Conservation (phyloP, 1,140 invertebrate species). For the Diachasmimorpha longicaudata region DNA sequence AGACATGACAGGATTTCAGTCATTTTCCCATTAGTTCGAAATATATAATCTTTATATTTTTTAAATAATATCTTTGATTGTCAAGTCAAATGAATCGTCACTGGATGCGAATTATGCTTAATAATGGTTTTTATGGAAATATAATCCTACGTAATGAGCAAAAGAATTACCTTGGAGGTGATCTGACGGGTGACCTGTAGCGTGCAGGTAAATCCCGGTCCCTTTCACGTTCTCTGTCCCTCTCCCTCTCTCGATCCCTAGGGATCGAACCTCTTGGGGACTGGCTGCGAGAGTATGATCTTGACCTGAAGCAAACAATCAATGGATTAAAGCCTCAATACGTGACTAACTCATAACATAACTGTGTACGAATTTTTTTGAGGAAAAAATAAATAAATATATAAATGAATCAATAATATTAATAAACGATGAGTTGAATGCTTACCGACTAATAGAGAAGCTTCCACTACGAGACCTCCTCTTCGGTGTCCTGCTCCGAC, state of each 20-base stretch:
- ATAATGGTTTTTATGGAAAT: too few species aligned
- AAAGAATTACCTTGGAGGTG: conserved; percentile 60
- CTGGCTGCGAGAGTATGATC: conserved; percentile 59
- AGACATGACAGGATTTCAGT: too few species aligned
- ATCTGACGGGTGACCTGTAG: conserved; percentile 63
- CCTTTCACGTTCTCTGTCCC: conserved; percentile 29
- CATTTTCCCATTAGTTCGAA: too few species aligned
- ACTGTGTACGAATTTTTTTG: too few species aligned
- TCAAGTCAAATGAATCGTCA: too few species aligned
- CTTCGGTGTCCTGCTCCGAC: conserved; percentile 60
- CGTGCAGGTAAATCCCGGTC: conserved; percentile 48
- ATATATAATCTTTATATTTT: too few species aligned
- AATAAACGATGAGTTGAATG: background rate
- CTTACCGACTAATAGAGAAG: conserved; percentile 65
- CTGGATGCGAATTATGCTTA: too few species aligned
- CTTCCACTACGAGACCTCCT: conserved; percentile 58
- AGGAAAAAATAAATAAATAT: too few species aligned
- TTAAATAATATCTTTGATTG: too few species aligned
- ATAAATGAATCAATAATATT: background rate
- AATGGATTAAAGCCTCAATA: background rate
- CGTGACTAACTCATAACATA: too few species aligned
- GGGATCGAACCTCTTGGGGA: conserved; percentile 55
- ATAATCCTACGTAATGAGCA: background rate
- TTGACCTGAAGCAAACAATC: conserved; percentile 45
- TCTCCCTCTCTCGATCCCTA: conserved; percentile 49